These are phyloP conservation scores for Anastatus disparis DNA, from an alignment of 1,140 invertebrate genomes.

Conservation along the genomic window DNA sequence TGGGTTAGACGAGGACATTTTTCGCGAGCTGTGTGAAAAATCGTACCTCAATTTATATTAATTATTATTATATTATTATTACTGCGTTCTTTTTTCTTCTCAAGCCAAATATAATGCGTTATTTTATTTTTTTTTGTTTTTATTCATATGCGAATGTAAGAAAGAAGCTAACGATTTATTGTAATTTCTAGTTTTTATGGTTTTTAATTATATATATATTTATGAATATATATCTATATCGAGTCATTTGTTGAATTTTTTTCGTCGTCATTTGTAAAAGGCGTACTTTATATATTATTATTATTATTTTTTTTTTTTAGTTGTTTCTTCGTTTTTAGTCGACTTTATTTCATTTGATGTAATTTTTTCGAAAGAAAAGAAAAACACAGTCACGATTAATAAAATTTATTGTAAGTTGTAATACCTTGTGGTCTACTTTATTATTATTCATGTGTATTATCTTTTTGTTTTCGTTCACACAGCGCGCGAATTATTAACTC, in stretches of 20 bases:
- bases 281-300: constrained; percentile 25
- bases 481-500: background rate
- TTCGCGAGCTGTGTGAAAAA: constrained; percentile 23
- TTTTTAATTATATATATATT: constrained; percentile 36
- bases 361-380: constrained; percentile 34
- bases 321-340: constrained; percentile 34
- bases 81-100: constrained; percentile 21
- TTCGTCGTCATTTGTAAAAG: constrained; percentile 38
- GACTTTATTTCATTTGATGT: constrained; percentile 33
- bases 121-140: constrained; percentile 17
- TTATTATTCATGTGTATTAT: too few species aligned
- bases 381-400: constrained; percentile 39
- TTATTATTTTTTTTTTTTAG: too few species aligned
- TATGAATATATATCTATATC: constrained; percentile 40
- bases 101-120: constrained; percentile 42
- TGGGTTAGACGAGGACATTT: constrained; percentile 15
- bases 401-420: constrained; percentile 43
- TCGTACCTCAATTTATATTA: background rate
- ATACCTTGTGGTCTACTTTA: too few species aligned
- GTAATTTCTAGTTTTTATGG: too few species aligned
- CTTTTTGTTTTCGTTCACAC: constrained; percentile 12
- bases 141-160: constrained; percentile 17
- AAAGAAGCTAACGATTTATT: constrained; percentile 21
- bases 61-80: too few species aligned
- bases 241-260: constrained; percentile 41